Base-by-base conservation (phyloP, 2,113 vertebrate genomes). In the Clupea harengus region DNA sequence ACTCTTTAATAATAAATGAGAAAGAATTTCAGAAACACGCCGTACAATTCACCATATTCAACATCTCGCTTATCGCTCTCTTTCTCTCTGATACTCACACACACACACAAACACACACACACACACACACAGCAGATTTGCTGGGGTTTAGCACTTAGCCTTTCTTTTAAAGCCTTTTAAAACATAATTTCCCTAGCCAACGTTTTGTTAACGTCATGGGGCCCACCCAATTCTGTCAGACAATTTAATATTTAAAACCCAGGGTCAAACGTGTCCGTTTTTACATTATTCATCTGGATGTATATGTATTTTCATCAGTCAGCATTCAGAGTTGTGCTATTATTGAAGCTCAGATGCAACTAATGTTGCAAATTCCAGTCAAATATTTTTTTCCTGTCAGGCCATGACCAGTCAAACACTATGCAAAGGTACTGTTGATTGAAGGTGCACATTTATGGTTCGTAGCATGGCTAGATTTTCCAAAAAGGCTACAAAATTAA, bases 91-190 rank as follows among this genome's bases (percentile, higher is more conserved):
- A n/a, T n/a, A 2, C 32, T 17, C 72, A 28, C n/a, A 72, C 9
- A 44, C 25, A 78, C 72, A 15, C 72, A 78, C 28, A 15, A 28
- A 32, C 28, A 11, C 67, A 15, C 67, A 87, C 86, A 88, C 88
- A 60, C 84, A 44, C 10, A 78, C 32, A 78, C 3, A 17, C 72
- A 4, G 28, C 72, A 78, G 64, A 67, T 28, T 67, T 11, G n/a
- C n/a, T 28, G n/a, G n/a, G 8, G 64, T 28, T 67, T 67, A 28
- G n/a, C n/a, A 25, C n/a, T 28, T 60, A 22, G 54, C 52, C 22
- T 64, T 25, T 64, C 20, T 64, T 57, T n/a, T 28, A 28, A 67
- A 11, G 28, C 64, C 20, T 64, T 57, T n/a, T 28, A 28, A 67
- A 11, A 67, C 64, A 67, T 60, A 22, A 22, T 6, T 60, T 60